Conservation (phyloP, 2,888 invertebrate species). For the Conomelus anceps region DNA sequence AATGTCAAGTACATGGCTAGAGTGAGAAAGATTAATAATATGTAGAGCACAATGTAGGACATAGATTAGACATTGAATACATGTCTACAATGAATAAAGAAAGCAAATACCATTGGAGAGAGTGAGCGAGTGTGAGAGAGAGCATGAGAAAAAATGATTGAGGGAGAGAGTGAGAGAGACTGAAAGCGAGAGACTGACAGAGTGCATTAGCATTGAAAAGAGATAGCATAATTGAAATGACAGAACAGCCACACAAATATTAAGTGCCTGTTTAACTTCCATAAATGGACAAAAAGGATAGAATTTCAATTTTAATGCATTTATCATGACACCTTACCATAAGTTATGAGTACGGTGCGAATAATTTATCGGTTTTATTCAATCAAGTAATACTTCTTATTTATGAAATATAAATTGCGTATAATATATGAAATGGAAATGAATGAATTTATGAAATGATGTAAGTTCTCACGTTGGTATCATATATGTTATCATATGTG, state of each 20-base stretch:
- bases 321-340: background rate
- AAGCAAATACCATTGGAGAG: background rate
- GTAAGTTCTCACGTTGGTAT: background rate
- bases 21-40: background rate
- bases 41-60: background rate
- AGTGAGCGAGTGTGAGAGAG: too few relatives aligned
- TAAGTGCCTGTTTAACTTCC: background rate
- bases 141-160: too few relatives aligned
- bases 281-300: background rate
- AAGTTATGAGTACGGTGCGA: background rate
- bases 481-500: too few relatives aligned
- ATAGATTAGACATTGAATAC: too few relatives aligned
- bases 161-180: too few relatives aligned
- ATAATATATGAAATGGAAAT: background rate
- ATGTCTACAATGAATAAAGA: background rate
- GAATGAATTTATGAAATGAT: background rate
- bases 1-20: background rate
- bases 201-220: too few relatives aligned
- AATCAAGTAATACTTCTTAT: background rate
- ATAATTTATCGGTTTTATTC: background rate
- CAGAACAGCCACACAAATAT: background rate
- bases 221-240: background rate
- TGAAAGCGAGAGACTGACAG: too few relatives aligned
- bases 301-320: background rate
- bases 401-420: background rate